A percentile compares a stretch with the other conserved stretches of the same genome.
Conservation (phyloP, 2,888 invertebrate genomes). For the Patella caerulea region DNA sequence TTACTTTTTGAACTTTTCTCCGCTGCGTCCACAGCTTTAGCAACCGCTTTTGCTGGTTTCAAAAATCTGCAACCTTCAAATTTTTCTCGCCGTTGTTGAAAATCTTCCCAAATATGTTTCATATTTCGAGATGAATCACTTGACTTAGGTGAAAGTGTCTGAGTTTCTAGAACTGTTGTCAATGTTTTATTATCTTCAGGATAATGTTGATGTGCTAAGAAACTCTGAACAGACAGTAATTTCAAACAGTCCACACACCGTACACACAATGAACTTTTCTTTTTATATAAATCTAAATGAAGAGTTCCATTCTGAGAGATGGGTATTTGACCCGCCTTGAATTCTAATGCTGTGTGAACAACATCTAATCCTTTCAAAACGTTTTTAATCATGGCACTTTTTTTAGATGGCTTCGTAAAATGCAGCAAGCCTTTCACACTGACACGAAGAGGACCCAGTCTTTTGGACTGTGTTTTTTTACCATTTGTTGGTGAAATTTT, state of each 20-base stretch:
- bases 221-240: constrained; percentile 59
- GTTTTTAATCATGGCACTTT: constrained; percentile 10
- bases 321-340: background rate
- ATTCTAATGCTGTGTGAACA: constrained; percentile 15
- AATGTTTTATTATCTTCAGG: constrained; percentile 53
- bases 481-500: constrained; percentile 24
- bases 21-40: constrained; percentile 10
- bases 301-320: constrained; percentile 41
- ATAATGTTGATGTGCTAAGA: constrained; percentile 63
- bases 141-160: constrained; percentile 53
- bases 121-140: constrained; percentile 49
- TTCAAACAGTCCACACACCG: constrained; percentile 63
- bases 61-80: constrained; percentile 20
- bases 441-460: constrained; percentile 34
- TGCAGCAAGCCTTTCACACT: constrained; percentile 40
- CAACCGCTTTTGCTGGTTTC: constrained; percentile 7
- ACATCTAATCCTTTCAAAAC: constrained; percentile 7
- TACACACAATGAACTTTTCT: constrained; percentile 59
- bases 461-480: constrained; percentile 19
- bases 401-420: constrained; percentile 16
- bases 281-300: constrained; percentile 56
- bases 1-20: background rate
- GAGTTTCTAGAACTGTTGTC: constrained; percentile 47
- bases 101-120: constrained; percentile 54
- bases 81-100: constrained; percentile 35